Conservation (phyloP, 2,113 vertebrate genomes). For the Rynchops niger region DNA sequence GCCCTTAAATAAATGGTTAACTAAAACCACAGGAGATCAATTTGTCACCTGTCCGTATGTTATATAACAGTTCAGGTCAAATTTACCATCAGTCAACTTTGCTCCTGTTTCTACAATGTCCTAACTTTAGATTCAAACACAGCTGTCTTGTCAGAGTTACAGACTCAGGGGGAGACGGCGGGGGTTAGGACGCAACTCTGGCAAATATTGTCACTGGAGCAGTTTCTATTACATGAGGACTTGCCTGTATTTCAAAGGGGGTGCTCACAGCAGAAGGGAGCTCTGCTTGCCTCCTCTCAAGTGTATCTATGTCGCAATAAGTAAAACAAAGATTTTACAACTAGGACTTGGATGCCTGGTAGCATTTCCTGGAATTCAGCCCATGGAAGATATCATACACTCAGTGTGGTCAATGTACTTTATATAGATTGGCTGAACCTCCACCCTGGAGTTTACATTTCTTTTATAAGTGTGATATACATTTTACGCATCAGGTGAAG, state of each 20-base stretch:
- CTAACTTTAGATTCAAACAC: neutral
- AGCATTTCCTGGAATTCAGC: neutral
- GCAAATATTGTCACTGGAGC: neutral
- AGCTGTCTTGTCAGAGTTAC: neutral
- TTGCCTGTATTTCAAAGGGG: neutral
- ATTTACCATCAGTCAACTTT: neutral
- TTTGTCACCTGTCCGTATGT: neutral
- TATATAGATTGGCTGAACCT: neutral
- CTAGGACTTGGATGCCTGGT: neutral
- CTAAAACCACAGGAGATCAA: neutral
- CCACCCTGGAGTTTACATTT: neutral
- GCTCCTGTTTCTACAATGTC: neutral
- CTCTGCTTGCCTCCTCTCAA: neutral
- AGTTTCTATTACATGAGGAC: neutral
- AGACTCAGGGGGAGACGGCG: neutral
- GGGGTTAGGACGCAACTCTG: neutral
- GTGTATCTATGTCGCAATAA: neutral
- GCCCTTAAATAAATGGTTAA: neutral
- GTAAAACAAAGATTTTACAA: neutral
- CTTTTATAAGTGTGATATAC: neutral
- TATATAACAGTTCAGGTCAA: neutral
- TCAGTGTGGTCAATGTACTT: neutral
- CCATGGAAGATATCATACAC: neutral
- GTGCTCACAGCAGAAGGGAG: neutral
- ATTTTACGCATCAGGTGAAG: neutral